These are phyloP conservation scores for Orussus abietinus DNA, from an alignment of 1,140 invertebrate species.

Conservation along the genomic window DNA sequence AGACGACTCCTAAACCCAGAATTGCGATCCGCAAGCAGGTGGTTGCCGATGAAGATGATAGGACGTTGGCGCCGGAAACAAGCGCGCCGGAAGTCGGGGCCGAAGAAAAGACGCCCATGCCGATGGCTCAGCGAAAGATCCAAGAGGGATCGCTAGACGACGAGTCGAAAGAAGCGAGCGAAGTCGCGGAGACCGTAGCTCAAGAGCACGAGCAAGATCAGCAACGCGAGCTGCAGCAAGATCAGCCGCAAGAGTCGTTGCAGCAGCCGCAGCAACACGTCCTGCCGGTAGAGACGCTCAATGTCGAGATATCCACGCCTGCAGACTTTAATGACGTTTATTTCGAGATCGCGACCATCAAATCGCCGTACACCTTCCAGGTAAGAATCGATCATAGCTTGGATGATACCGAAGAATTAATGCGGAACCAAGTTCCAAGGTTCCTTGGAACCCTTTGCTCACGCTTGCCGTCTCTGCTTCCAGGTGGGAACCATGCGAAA, in stretches of 20 bases:
- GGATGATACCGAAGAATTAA: too few species aligned
- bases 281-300: conserved; percentile 70
- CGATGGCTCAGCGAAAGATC: conserved; percentile 30
- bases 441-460: too few species aligned
- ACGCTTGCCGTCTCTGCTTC: conserved; percentile 9
- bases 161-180: conserved; percentile 52
- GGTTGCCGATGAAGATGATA: conserved; percentile 60
- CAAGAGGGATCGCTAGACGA: conserved; percentile 36
- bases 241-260: too few species aligned
- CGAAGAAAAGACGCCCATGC: conserved; percentile 11
- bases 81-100: conserved; percentile 28
- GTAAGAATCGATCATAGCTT: too few species aligned
- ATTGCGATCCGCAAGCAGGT: conserved; percentile 72
- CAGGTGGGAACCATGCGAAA: conserved; percentile 82
- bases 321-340: conserved; percentile 78
- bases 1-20: conserved; percentile 80
- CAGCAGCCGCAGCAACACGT: conserved; percentile 43
- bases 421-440: too few species aligned
- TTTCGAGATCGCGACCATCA: conserved; percentile 84
- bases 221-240: too few species aligned
- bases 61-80: conserved; percentile 34
- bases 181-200: conserved; percentile 47
- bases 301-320: conserved; percentile 82
- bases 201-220: conserved; percentile 40
- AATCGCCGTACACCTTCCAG: conserved; percentile 84